Percentiles rank a stretch among this genome's conserved stretches.
Conservation (phyloP, 1,140 invertebrate species). For the Heterodera carotae region DNA sequence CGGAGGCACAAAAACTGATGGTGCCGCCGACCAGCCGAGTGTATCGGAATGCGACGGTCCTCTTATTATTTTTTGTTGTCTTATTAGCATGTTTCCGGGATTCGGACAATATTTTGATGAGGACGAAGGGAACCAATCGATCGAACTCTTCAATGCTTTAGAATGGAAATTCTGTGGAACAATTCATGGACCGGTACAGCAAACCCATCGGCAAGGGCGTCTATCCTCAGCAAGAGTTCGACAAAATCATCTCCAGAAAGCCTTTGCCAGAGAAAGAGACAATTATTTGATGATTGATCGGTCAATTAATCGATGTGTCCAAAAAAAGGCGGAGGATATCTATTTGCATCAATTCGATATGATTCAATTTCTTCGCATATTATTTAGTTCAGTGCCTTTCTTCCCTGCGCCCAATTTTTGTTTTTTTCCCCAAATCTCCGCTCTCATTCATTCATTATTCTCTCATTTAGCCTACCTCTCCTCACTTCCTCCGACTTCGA, state of each 20-base stretch:
- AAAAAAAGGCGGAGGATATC: not conserved
- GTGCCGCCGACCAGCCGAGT: conserved; percentile 22
- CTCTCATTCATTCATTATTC: too few relatives aligned
- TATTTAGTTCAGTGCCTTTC: too few relatives aligned
- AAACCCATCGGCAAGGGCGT: conserved; percentile 21
- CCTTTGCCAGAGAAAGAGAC: conserved; percentile 53
- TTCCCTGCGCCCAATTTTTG: too few relatives aligned
- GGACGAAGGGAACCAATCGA: not conserved
- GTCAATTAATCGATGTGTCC: not conserved
- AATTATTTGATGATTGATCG: conserved; percentile 25
- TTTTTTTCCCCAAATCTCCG: too few relatives aligned
- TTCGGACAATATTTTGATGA: not conserved
- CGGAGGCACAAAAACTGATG: conserved; percentile 59
- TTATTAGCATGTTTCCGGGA: too few relatives aligned
- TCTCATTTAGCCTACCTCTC: too few relatives aligned
- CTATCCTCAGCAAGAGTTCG: conserved; percentile 23
- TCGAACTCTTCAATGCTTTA: not conserved
- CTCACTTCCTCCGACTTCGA: too few relatives aligned
- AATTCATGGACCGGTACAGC: conserved; percentile 32
- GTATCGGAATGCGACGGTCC: conserved; percentile 16
- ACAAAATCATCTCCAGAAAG: conserved; percentile 31
- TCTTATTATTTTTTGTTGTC: not conserved
- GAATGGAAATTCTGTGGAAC: conserved; percentile 21
- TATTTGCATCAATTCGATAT: too few relatives aligned
- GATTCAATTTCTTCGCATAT: too few relatives aligned